These are phyloP conservation scores for Ditula angustiorana DNA, from an alignment of 2,888 invertebrate genomes.

Conservation along the genomic window DNA sequence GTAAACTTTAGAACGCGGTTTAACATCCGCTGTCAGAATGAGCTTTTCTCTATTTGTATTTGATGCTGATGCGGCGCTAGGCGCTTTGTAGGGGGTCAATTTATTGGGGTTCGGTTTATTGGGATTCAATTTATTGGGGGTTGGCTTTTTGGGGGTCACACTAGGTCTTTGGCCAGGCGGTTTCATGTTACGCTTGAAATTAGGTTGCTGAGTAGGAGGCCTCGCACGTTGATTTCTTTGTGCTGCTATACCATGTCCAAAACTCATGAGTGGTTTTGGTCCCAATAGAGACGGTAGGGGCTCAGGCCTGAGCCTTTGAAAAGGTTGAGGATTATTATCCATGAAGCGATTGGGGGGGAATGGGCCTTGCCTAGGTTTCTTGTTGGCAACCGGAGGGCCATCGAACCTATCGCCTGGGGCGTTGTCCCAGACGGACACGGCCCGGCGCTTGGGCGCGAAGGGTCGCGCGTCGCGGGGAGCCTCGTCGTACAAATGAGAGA, in stretches of 20 bases:
- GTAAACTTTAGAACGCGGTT: constrained; percentile 56
- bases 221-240: neutral
- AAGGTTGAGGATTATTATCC: neutral
- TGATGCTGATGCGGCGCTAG: neutral
- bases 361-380: constrained; percentile 17
- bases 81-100: neutral
- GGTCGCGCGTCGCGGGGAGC: constrained; percentile 44
- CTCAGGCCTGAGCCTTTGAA: constrained; percentile 3
- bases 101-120: neutral
- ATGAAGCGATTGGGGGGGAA: neutral
- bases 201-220: constrained; percentile 49
- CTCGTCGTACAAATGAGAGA: constrained; percentile 54
- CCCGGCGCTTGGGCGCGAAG: constrained; percentile 57
- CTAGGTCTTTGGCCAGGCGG: neutral
- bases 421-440: constrained; percentile 50
- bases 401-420: constrained; percentile 54
- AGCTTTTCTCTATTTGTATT: constrained; percentile 35
- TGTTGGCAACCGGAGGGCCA: constrained; percentile 39
- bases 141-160: neutral
- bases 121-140: neutral
- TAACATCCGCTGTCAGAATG: constrained; percentile 53
- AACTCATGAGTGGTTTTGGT: constrained; percentile 40
- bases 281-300: constrained; percentile 11
- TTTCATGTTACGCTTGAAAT: constrained; percentile 18
- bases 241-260: neutral